Evolutionary conservation across 2,113 vertebrate genomes (phyloP), one percentile per base, ranked within the genome.

Genomic region (Heteronetta atricapilla): DNA sequence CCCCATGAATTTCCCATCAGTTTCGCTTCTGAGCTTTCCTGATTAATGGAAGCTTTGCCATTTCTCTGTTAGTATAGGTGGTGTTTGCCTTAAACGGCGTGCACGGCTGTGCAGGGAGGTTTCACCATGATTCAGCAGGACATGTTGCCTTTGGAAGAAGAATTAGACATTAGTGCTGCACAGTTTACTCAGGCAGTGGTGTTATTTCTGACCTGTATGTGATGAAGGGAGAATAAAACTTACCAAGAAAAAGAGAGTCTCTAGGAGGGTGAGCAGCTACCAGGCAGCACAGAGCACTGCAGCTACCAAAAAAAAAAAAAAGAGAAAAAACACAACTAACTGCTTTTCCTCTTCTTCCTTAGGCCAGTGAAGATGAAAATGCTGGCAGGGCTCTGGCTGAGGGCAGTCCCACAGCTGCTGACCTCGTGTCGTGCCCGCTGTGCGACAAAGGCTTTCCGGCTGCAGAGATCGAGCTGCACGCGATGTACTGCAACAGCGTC

Each of bases 401-500:
- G 78, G 5, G 55, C 93, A 69, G 67, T 40, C 85, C 95, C 50
- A 22, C 91, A 73, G 82, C 94, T 76, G 78, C 75, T 74, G 79
- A 78, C 53, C 8, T 1, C 7, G 94, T 99, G 52, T 96, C 95
- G 6, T 99, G 99, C 93, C 99, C 99, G 1, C 96, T 99, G 40
- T 99, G 99, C 87, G 98, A 98, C 90, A 97, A 91, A 3, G 82
- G 92, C 20, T 99, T 99, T 86, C 97, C 98, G 7, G 85, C 66
- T 2, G 63, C 82, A 0, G 94, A 98, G 97, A 99, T 99, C 3
- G 98, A 99, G 95, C 84, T 97, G 68, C 99, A 99, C 33, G 99
- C 99, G 4, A 99, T 99, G 83, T 99, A 98, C 97, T 99, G 99
- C 94, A 97, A 98, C 14, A 99, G 98, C 36, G 26, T 81, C 8